Conservation (phyloP, 2,797 vertebrate species). For the Streptopelia turtur region DNA sequence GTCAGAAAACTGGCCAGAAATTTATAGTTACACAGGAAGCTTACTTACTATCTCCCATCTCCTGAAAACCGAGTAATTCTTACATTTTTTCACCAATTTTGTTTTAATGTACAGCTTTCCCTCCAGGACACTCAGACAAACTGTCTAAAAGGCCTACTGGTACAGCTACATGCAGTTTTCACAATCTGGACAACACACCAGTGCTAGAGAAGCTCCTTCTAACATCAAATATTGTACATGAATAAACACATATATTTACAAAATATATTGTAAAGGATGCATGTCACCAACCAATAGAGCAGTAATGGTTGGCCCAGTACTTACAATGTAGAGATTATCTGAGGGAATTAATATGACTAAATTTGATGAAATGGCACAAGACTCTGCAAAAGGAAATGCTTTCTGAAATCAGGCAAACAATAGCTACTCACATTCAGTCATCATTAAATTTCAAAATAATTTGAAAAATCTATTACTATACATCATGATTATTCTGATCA, state of each 20-base stretch:
- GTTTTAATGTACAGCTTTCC: not conserved
- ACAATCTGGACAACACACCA: not conserved
- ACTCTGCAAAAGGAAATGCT: not conserved
- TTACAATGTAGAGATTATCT: not conserved
- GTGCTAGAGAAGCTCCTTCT: not conserved
- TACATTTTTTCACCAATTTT: not conserved
- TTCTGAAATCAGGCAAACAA: not conserved
- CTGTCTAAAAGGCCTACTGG: not conserved
- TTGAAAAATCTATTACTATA: not conserved
- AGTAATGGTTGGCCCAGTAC: accelerated
- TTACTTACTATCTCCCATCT: not conserved
- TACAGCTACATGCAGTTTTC: not conserved
- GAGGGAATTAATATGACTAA: not conserved
- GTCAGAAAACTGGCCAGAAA: not conserved
- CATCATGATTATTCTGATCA: not conserved
- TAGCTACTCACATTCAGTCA: not conserved
- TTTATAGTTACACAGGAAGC: not conserved
- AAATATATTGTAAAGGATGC: not conserved
- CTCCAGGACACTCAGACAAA: not conserved
- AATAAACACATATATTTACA: not conserved
- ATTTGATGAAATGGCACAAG: not conserved
- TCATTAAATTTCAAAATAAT: not conserved
- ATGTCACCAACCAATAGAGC: not conserved
- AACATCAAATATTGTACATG: not conserved
- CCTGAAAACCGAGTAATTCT: not conserved